Evolutionary conservation across 2,113 vertebrate genomes (phyloP).

Genomic region (Mionectes macconnelli): DNA sequence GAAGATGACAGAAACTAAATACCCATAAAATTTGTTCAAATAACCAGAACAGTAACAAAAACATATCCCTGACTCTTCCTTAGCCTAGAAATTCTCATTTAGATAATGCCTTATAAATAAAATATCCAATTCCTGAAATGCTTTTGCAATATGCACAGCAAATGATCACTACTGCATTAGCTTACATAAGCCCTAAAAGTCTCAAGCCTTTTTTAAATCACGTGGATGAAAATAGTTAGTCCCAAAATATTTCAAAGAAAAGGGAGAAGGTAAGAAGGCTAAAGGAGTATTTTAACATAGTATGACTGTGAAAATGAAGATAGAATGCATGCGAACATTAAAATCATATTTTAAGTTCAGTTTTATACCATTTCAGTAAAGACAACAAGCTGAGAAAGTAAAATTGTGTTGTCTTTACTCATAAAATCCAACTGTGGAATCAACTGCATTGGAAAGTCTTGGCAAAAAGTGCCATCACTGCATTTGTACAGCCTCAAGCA

Average conservation of each 20-base stretch:
- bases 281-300: background rate
- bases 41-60: background rate
- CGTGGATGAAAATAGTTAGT: background rate
- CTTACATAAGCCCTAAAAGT: background rate
- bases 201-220: background rate
- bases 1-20: background rate
- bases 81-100: background rate
- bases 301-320: background rate
- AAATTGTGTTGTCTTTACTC: background rate
- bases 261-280: background rate
- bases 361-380: background rate
- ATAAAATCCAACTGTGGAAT: background rate
- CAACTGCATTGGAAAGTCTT: background rate
- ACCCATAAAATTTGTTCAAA: background rate
- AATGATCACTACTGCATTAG: background rate
- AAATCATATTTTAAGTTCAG: background rate
- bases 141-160: background rate
- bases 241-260: background rate
- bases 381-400: background rate
- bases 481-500: background rate
- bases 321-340: fast-evolving
- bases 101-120: background rate
- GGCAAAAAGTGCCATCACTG: background rate
- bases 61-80: background rate
- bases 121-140: background rate